Conservation (phyloP, 2,888 invertebrate genomes). For the Trileptium ribeirensis region DNA sequence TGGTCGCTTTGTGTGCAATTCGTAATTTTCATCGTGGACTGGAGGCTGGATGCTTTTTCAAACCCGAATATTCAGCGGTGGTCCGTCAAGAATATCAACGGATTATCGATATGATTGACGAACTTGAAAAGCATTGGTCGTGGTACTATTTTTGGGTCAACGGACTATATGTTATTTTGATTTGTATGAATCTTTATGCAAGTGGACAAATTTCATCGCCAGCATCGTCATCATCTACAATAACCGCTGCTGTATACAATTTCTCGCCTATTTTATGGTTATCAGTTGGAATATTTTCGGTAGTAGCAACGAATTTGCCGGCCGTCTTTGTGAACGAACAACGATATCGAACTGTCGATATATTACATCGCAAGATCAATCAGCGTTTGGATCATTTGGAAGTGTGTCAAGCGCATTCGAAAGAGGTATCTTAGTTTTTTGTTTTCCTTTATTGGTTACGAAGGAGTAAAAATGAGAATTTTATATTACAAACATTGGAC, state of each 20-base stretch:
- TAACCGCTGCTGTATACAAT: background rate
- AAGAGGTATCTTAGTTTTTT: no score
- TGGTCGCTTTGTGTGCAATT: background rate
- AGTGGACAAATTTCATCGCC: no score
- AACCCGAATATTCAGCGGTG: background rate
- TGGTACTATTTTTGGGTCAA: background rate
- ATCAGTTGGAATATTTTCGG: background rate
- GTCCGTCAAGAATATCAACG: background rate
- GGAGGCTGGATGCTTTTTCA: background rate
- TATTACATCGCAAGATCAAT: background rate
- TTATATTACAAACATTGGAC: no score
- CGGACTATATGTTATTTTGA: background rate
- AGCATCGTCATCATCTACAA: background rate
- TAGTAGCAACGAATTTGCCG: background rate
- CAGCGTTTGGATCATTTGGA: background rate
- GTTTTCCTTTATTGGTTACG: no score
- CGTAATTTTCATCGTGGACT: background rate
- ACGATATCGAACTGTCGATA: background rate
- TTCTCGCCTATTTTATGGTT: background rate
- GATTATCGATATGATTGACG: background rate
- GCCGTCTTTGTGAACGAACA: background rate
- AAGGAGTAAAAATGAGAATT: no score
- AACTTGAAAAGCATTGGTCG: background rate
- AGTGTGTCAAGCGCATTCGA: background rate
- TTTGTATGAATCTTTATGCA: background rate